These are phyloP conservation scores for Anas bernieri DNA, from an alignment of 2,797 vertebrate genomes.

Conservation along the genomic window DNA sequence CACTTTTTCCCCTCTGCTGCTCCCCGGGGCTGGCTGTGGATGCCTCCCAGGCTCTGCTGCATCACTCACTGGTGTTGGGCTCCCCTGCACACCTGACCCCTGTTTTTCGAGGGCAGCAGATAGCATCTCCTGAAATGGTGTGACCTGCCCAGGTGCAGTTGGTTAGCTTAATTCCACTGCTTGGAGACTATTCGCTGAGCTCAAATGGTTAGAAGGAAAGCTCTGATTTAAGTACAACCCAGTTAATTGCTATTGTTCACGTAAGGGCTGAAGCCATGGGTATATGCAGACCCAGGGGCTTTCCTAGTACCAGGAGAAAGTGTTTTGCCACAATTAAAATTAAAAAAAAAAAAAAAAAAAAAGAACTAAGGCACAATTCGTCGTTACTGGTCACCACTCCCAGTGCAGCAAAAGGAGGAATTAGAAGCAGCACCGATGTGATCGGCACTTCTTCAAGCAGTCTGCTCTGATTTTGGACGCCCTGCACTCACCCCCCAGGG, in stretches of 20 bases:
- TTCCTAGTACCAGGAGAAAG: neutral
- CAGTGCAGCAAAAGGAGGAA: neutral
- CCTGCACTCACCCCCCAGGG: neutral
- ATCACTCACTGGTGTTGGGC: neutral
- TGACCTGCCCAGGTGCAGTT: neutral
- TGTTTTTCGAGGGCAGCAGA: neutral
- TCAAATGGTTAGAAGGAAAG: fast-evolving
- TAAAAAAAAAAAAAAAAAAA: no score
- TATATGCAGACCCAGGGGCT: neutral
- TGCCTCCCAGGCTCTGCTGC: neutral
- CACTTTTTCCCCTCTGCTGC: neutral
- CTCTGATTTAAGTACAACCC: neutral
- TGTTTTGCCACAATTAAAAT: neutral
- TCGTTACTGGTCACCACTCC: neutral
- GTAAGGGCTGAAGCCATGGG: neutral
- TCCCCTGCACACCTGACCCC: neutral
- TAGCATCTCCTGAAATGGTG: neutral
- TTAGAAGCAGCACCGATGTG: neutral
- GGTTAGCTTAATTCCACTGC: neutral
- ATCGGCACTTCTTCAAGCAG: fast-evolving
- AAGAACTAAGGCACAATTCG: neutral
- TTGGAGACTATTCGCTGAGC: neutral
- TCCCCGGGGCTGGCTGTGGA: neutral
- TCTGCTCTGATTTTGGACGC: neutral
- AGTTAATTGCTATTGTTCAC: neutral